A percentile compares a stretch with the other conserved stretches of the same genome.
Conservation (phyloP, 2,888 invertebrate genomes). For the Leucophenga montana region DNA sequence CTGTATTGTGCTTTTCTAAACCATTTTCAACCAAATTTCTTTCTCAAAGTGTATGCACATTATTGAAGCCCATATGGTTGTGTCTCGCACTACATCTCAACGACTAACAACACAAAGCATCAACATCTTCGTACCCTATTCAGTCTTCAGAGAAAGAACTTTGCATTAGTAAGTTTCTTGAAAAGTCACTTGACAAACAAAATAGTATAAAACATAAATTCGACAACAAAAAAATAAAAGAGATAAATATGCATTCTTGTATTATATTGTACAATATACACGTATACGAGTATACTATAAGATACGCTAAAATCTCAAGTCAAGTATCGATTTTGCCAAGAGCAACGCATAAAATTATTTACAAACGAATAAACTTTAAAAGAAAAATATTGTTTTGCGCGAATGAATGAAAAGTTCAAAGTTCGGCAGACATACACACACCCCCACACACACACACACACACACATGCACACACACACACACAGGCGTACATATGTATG, state of each 20-base stretch:
- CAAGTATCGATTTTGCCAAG: constrained; percentile 62
- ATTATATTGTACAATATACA: too few relatives aligned
- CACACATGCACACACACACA: too few relatives aligned
- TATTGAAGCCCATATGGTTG: constrained; percentile 3
- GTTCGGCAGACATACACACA: too few relatives aligned
- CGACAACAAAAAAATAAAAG: too few relatives aligned
- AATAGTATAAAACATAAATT: not conserved
- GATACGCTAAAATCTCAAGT: constrained; percentile 62
- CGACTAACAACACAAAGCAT: not conserved
- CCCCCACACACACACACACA: too few relatives aligned
- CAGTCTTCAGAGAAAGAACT: not conserved
- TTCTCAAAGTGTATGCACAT: not conserved
- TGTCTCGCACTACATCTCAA: not conserved
- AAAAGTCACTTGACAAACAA: constrained; percentile 14
- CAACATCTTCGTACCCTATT: too few relatives aligned
- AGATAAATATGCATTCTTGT: too few relatives aligned
- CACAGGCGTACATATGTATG: too few relatives aligned
- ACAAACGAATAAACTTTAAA: constrained; percentile 62
- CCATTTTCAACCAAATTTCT: not conserved
- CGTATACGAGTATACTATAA: too few relatives aligned
- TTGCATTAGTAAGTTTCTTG: constrained; percentile 1
- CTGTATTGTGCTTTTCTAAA: not conserved
- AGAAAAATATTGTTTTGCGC: constrained; percentile 52
- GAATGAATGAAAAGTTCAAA: too few relatives aligned
- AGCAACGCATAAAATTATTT: constrained; percentile 56